Conservation (phyloP, 37 sponge, comb jelly and placozoan genomes). For the Spongilla lacustris region DNA sequence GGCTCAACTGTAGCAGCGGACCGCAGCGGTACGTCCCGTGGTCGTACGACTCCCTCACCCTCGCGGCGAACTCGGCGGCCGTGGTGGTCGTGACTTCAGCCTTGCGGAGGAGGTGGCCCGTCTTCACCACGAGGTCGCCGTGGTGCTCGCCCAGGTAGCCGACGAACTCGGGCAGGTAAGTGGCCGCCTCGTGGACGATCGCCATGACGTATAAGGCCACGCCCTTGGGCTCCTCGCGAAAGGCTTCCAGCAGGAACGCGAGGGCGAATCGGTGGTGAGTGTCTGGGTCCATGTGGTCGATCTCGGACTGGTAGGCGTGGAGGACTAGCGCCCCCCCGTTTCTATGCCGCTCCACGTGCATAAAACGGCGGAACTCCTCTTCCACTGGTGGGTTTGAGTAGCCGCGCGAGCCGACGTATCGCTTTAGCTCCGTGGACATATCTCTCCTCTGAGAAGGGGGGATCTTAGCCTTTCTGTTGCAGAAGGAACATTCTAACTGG, state of each 20-base stretch:
- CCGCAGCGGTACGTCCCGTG: constrained; percentile 82
- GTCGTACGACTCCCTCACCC: constrained; percentile 51
- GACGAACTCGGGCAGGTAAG: constrained; percentile 79
- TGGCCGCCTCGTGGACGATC: constrained; percentile 66
- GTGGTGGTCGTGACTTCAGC: constrained; percentile 65
- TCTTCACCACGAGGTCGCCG: constrained; percentile 60
- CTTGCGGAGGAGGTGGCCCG: constrained; percentile 56
- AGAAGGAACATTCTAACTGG: too few relatives aligned
- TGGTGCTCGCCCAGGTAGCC: constrained; percentile 52
- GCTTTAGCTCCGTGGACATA: too few relatives aligned
- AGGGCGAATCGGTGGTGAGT: constrained; percentile 20
- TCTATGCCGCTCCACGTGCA: constrained; percentile 62
- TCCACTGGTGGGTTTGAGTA: background rate
- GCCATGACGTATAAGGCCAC: constrained; percentile 85
- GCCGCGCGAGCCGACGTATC: too few relatives aligned
- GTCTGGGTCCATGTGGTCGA: constrained; percentile 11
- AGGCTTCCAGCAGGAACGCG: constrained; percentile 67
- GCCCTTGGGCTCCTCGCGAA: constrained; percentile 52
- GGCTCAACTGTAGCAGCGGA: constrained; percentile 79
- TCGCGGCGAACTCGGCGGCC: constrained; percentile 63
- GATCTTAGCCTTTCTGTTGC: too few relatives aligned
- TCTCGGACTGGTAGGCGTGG: constrained; percentile 67
- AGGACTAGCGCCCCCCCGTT: constrained; percentile 80
- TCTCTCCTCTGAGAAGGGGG: too few relatives aligned
- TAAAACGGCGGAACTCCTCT: constrained; percentile 8